Conservation (phyloP, 2,797 vertebrate genomes). For the Pseudochirops corinnae region DNA sequence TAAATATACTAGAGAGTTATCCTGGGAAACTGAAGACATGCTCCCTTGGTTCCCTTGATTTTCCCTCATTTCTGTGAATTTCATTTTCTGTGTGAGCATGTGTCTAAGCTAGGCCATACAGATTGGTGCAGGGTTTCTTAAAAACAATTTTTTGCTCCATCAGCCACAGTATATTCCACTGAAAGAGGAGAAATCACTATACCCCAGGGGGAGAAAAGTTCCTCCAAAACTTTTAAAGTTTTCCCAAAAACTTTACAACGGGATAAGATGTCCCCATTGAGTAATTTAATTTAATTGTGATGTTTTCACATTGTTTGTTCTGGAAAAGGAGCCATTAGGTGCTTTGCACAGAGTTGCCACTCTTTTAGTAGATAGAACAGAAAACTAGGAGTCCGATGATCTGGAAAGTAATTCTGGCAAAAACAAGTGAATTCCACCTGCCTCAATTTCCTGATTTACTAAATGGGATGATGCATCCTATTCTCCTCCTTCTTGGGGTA, state of each 20-base stretch:
- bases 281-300: conserved; percentile 82
- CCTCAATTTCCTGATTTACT: conserved; percentile 81
- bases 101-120: conserved; percentile 76
- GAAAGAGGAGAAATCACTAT: conserved; percentile 74
- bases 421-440: conserved; percentile 78
- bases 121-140: conserved; percentile 73
- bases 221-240: conserved; percentile 56
- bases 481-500: conserved; percentile 73
- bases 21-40: conserved; percentile 64
- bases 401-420: conserved; percentile 81
- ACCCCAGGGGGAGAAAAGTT: conserved; percentile 55
- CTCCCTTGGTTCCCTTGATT: conserved; percentile 72
- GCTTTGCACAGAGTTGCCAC: conserved; percentile 78
- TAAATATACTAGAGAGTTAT: conserved; percentile 64
- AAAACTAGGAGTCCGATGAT: conserved; percentile 79
- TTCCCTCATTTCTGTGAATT: conserved; percentile 79
- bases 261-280: conserved; percentile 65
- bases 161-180: conserved; percentile 69
- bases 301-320: conserved; percentile 76
- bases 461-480: conserved; percentile 78
- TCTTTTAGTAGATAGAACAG: conserved; percentile 79
- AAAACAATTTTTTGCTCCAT: conserved; percentile 79
- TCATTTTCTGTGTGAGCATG: conserved; percentile 72
- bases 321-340: conserved; percentile 74
- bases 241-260: conserved; percentile 67